Evolutionary conservation across 2,888 invertebrate genomes (phyloP), one percentile per base, ranked within the genome.

Genomic region (Stenichneumon culpator): DNA sequence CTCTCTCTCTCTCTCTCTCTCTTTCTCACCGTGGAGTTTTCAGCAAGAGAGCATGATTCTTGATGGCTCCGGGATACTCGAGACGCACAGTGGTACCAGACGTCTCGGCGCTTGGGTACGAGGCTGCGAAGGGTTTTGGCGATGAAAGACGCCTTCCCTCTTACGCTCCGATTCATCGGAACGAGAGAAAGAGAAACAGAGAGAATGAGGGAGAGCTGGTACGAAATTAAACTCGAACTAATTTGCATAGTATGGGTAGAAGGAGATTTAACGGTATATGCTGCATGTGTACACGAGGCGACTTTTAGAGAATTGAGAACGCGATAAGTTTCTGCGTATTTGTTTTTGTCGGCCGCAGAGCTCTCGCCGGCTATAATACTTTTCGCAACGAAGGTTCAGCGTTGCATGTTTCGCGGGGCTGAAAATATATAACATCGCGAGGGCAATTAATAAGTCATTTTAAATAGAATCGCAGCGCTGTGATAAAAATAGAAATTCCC

Each of bases 81-180:
- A 57, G 73, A 60, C 73, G 72, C 19, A 39, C 39, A 57, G 36
- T 11, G 54, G 67, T 39, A 73, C 67, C 80, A 80, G 80, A 80
- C 80, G 73, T 73, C 57, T 57, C 57, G 80, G 57, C 57, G 67
- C 73, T 25, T 19, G 14, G 39, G 36, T 25, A 28, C 72, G 70
- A 63, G 50, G 52, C 52, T 3, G 54, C 72, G 57, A 80, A 73
- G 80, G 52, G 54, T 73, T 65, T 67, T 80, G 74, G 74, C 73
- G 60, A 73, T 73, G 57, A 70, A 44, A 63, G 44, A 78, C 16
- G 7, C 44, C 74, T 28, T 60, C 54, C 54, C 68, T 39, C 78
- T 78, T 78, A 78, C 78, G 78, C 78, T 78, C 54, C 57, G 68
- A 78, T 78, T 78, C 44, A 60, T 60, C 54, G 39, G 39, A 50